Evolutionary conservation across 2,797 vertebrate genomes (phyloP), one percentile per base, ranked within the genome.

Genomic region (Decapterus maruadsi): DNA sequence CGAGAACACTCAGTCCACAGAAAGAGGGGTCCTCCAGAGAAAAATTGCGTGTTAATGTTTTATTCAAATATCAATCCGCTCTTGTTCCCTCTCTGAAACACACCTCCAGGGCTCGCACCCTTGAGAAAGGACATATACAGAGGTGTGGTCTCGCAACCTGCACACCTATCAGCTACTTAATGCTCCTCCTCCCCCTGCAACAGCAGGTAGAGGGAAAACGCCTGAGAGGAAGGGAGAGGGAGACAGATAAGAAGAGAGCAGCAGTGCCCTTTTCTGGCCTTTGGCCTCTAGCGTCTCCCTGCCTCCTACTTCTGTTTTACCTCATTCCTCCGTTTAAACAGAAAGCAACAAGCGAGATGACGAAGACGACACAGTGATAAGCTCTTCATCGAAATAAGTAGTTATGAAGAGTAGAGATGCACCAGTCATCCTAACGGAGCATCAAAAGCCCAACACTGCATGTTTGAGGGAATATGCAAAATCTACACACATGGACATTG

Each of bases 121-220:
- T 81, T 76, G 60, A 82, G 76, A 67, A 82, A 83, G 80, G 81
- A 83, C 77, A 67, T 14, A 31, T 12, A 48, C 42, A 79, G 90
- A 84, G 91, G 90, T 82, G 93, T 92, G 93, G 87, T 83, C 82
- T 86, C 64, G 14, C 67, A 29, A 82, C 66, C 72, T 51, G 70
- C 80, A 89, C 90, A 94, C 93, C 93, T 93, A 86, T 82, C 86
- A 85, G 54, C 77, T 59, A 48, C 40, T 43, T 60, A 8, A 71
- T 8, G 76, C 83, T 60, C 82, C 81, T 60, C 86, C 79, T 57
- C 82, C 68, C 68, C 81, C 56, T 81, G 68, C 73, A 56, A 75
- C 57, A 55, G 84, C 89, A 94, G 93, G 93, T 94, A 89, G 42
- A 82, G 20, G 53, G 62, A 38, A 50, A 74, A 56, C 20, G 43